Conservation (phyloP, 2,113 vertebrate genomes). For the Ivindomyrus marchei region DNA sequence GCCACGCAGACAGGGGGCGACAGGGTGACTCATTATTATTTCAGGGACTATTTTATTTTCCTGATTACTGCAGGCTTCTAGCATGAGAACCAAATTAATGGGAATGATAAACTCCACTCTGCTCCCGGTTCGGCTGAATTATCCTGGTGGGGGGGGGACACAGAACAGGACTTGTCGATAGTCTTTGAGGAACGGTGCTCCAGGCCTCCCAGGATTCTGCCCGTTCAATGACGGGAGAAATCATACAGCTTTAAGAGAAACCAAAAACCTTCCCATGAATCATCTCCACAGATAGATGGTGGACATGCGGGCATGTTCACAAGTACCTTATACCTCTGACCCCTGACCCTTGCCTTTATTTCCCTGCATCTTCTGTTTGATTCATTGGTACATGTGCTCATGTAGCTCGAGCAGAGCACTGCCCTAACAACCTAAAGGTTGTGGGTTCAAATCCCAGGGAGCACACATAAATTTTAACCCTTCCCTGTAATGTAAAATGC, state of each 20-base stretch:
- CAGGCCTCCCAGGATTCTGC: background rate
- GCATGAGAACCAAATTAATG: conserved; percentile 45
- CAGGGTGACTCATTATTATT: conserved; percentile 42
- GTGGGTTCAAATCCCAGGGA: background rate
- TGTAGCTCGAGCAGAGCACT: background rate
- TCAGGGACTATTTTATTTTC: conserved; percentile 40
- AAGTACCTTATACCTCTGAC: background rate
- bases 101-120: conserved; percentile 44
- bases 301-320: background rate
- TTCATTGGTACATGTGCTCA: background rate
- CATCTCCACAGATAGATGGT: background rate
- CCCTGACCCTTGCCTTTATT: background rate
- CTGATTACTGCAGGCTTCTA: conserved; percentile 39
- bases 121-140: conserved; percentile 32
- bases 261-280: background rate
- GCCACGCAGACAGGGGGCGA: conserved; percentile 27
- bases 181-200: background rate
- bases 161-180: conserved; percentile 24
- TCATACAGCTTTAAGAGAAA: background rate
- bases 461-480: background rate
- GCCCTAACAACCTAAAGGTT: background rate
- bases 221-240: background rate
- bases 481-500: background rate
- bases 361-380: background rate
- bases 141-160: background rate